Percentiles rank a stretch among this genome's conserved stretches.
phyloP scores from a whole-genome alignment of 2,113 vertebrate species.

The Brachionichthys hirsutus region DNA sequence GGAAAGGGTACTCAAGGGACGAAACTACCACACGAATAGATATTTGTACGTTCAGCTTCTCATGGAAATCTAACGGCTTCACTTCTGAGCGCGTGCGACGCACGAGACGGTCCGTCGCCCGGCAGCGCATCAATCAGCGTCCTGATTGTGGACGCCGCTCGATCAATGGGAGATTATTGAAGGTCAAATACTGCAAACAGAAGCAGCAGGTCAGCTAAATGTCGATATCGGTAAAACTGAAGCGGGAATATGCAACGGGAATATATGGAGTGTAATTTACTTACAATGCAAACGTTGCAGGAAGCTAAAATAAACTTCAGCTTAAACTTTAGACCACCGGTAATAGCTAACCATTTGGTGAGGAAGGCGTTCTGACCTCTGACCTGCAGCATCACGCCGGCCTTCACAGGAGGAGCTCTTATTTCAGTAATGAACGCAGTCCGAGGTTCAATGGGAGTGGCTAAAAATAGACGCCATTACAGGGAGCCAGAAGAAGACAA shows the following conservation, averaged over 20 bases:
- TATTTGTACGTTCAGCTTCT: conserved; percentile 50
- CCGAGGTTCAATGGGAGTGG: conserved; percentile 21
- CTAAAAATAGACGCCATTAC: conserved; percentile 46
- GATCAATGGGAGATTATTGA: conserved; percentile 23
- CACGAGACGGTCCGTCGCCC: conserved; percentile 14
- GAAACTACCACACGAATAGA: conserved; percentile 50
- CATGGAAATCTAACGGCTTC: conserved; percentile 60
- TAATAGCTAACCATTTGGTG: not conserved
- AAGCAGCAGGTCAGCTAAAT: not conserved
- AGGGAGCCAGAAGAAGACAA: conserved; percentile 12
- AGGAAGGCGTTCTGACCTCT: not conserved
- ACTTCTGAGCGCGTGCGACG: conserved; percentile 26
- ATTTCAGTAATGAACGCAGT: conserved; percentile 25
- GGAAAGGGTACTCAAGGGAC: conserved; percentile 46
- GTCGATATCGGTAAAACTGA: not conserved
- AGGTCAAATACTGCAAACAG: conserved; percentile 1
- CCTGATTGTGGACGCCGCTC: conserved; percentile 19
- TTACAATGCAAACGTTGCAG: not conserved
- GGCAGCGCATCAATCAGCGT: conserved; percentile 26
- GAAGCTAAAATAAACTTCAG: not conserved
- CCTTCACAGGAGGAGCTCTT: not conserved
- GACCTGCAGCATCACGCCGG: not conserved
- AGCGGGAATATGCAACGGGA: not conserved
- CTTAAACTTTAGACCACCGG: too few relatives aligned
- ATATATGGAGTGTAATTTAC: not conserved